These are phyloP conservation scores for Drosophila mojavensis DNA, from an alignment of 1,140 invertebrate genomes.

Conservation along the genomic window DNA sequence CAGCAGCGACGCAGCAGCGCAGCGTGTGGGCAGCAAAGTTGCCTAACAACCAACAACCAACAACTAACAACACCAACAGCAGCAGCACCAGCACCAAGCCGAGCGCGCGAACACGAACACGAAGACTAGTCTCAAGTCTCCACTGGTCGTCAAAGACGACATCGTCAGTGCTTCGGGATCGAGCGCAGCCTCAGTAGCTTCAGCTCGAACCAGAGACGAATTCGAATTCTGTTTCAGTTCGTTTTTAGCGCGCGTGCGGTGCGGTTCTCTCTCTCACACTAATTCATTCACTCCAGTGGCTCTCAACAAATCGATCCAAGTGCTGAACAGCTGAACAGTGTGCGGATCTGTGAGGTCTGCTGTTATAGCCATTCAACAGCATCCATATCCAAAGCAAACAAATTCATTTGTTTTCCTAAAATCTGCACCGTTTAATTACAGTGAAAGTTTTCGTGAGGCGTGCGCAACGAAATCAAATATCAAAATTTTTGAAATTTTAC, in stretches of 20 bases:
- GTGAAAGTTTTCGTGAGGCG: constrained; percentile 68
- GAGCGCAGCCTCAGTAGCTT: constrained; percentile 9
- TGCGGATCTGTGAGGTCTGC: constrained; percentile 22
- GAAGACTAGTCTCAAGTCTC: constrained; percentile 59
- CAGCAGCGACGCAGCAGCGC: constrained; percentile 51
- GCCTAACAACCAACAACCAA: constrained; percentile 73
- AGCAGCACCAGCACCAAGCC: constrained; percentile 31
- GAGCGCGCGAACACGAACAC: constrained; percentile 17
- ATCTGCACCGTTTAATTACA: constrained; percentile 53
- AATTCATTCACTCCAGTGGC: constrained; percentile 25
- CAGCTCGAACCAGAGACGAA: constrained; percentile 36
- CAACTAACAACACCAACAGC: constrained; percentile 34
- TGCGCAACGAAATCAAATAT: constrained; percentile 2
- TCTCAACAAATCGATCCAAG: constrained; percentile 1
- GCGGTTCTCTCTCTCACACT: constrained; percentile 67
- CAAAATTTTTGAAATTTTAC: constrained; percentile 65
- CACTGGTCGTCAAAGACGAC: constrained; percentile 46
- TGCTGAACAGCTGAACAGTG: constrained; percentile 32
- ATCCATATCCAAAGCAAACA: constrained; percentile 9
- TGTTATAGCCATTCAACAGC: constrained; percentile 16
- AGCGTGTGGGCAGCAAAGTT: constrained; percentile 79
- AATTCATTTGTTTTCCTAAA: constrained; percentile 27
- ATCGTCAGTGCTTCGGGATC: constrained; percentile 46
- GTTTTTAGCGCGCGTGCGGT: constrained; percentile 82
- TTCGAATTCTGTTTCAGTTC: constrained; percentile 71